Evolutionary conservation across 2,113 vertebrate genomes (phyloP), one percentile per base, ranked within the genome.

Genomic region (Uria aalge): DNA sequence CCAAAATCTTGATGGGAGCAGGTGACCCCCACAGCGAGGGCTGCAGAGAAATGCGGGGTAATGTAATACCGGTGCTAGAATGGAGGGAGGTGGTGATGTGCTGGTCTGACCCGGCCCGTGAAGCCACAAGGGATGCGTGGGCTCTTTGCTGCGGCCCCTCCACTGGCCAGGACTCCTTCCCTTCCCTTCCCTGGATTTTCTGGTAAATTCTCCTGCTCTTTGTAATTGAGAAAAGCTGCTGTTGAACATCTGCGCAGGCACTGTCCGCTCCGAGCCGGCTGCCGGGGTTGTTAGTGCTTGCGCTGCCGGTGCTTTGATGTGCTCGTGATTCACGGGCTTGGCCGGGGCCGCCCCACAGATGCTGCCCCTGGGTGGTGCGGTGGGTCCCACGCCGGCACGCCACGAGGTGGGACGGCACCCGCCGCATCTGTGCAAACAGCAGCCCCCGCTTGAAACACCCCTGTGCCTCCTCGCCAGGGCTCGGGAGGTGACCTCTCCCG

Each of bases 181-280:
- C 38, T n/a, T 32, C 74, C n/a, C 38, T 40, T 32, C 78, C n/a
- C 52, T 26, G 73, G 8, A 4, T 20, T 72, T 91, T 91, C 95
- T 81, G 90, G 91, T 81, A 18, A 77, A 50, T 94, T 86, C 91
- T 79, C 69, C 72, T n/a, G 60, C 63, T 64, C 29, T 72, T 67
- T 52, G 48, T 88, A 94, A 94, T 60, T 76, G 94, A 30, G 78
- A 93, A 62, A 96, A 92, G 95, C 92, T 95, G 97, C 78, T 50
- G 91, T 59, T 8, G 75, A 85, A 74, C 93, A 89, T 96, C 86
- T 94, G 90, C 71, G 5, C 29, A 12, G 66, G 77, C 95, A 75
- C 77, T 10, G 90, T 80, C 93, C 73, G 19, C 73, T 15, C 86
- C 4, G 52, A 73, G 82, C 36, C 7, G 26, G 78, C 83, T 40